A percentile compares a stretch with the other conserved stretches of the same genome.
These are phyloP conservation scores for Sinelater perroti DNA, from an alignment of 2,888 invertebrate species.

Conservation along the genomic window DNA sequence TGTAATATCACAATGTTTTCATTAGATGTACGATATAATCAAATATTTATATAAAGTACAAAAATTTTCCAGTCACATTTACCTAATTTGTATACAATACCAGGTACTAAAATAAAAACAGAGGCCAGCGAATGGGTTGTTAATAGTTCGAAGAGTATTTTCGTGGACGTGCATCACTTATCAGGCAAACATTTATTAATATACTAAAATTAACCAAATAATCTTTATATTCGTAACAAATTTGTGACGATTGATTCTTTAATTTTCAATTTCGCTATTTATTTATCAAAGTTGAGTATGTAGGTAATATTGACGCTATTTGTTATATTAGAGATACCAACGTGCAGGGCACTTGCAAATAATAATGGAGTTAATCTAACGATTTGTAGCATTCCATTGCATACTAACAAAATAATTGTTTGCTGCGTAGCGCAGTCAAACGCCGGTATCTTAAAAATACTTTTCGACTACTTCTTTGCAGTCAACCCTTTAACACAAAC, in stretches of 20 bases:
- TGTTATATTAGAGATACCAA: slow-evolving; percentile 46
- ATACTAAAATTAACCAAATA: too few relatives aligned
- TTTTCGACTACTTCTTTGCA: not conserved
- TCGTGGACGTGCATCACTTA: too few relatives aligned
- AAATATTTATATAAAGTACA: too few relatives aligned
- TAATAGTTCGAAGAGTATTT: too few relatives aligned
- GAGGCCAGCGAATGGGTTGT: slow-evolving; percentile 1
- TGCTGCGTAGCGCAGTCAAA: slow-evolving; percentile 50
- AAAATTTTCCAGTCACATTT: slow-evolving; percentile 18
- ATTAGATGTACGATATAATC: not conserved
- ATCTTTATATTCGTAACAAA: too few relatives aligned
- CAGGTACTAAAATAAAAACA: not conserved
- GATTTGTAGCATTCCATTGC: slow-evolving; percentile 50
- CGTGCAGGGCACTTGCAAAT: slow-evolving; percentile 48
- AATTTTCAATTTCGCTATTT: too few relatives aligned
- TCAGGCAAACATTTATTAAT: too few relatives aligned
- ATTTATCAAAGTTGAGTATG: too few relatives aligned
- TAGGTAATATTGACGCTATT: slow-evolving; percentile 43
- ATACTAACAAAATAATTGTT: slow-evolving; percentile 50
- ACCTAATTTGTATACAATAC: slow-evolving; percentile 13
- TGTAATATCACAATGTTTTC: not conserved
- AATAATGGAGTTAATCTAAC: slow-evolving; percentile 51
- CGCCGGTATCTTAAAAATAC: too few relatives aligned
- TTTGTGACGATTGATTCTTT: too few relatives aligned
- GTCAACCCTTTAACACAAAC: slow-evolving; percentile 21